Evolutionary conservation across 2,797 vertebrate species (phyloP).

Genomic region (Rhinogobio ventralis): DNA sequence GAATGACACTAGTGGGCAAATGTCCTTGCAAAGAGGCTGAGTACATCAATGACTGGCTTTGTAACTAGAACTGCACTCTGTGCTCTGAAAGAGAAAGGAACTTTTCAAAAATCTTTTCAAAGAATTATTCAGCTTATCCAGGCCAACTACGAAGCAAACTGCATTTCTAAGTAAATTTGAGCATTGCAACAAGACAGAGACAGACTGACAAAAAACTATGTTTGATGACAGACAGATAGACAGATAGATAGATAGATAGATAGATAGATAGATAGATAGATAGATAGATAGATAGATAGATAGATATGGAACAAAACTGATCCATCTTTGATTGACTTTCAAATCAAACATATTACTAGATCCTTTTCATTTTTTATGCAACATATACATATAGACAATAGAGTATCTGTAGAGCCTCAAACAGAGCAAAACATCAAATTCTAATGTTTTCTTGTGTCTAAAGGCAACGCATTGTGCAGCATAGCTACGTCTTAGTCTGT

Average conservation of each 20-base stretch:
- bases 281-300: not conserved
- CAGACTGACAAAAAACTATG: not conserved
- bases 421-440: not conserved
- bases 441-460: not conserved
- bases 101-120: not conserved
- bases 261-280: not conserved
- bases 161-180: not conserved
- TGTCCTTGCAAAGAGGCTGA: conserved; percentile 8
- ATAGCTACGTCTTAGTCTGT: too few species aligned
- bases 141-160: not conserved
- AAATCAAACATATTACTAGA: too few species aligned
- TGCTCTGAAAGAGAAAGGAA: not conserved
- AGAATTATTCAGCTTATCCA: not conserved
- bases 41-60: not conserved
- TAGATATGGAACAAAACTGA: too few species aligned
- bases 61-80: not conserved
- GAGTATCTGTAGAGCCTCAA: not conserved
- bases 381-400: too few species aligned
- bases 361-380: too few species aligned
- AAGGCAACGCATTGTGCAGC: too few species aligned
- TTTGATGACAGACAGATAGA: not conserved
- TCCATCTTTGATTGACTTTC: too few species aligned
- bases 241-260: not conserved
- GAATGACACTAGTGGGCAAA: not conserved
- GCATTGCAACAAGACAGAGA: not conserved